These are phyloP conservation scores for Luidia sarsii DNA, from an alignment of 53 echinoderm and acorn worm genomes.

Conservation along the genomic window DNA sequence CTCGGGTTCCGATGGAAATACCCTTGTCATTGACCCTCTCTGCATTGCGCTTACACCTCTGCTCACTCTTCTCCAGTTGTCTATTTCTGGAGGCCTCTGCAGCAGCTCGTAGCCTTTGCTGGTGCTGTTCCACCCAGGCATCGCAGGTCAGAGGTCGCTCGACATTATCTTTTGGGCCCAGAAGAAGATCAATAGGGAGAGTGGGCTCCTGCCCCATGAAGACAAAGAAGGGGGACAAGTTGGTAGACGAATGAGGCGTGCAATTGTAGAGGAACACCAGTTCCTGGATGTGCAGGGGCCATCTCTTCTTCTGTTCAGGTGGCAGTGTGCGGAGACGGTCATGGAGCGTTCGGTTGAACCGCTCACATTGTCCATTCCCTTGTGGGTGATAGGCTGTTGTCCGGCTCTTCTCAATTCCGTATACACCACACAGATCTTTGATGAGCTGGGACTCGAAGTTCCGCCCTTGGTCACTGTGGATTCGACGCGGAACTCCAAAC, in stretches of 20 bases:
- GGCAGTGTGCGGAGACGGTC: conserved; percentile 19
- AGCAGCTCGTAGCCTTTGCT: conserved; percentile 16
- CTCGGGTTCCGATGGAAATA: neutral
- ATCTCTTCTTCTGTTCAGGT: conserved; percentile 16
- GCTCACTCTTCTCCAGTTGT: conserved; percentile 21
- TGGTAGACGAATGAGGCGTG: neutral
- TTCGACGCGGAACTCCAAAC: conserved; percentile 41
- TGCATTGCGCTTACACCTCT: conserved; percentile 18
- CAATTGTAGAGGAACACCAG: conserved; percentile 41
- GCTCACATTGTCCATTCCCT: too few relatives aligned
- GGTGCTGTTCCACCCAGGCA: neutral
- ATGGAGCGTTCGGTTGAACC: too few relatives aligned
- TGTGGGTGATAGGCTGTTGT: too few relatives aligned
- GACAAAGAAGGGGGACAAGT: conserved; percentile 4
- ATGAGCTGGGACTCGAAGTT: conserved; percentile 39
- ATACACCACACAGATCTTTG: conserved; percentile 5
- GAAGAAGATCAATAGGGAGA: conserved; percentile 15
- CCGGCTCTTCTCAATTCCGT: too few relatives aligned
- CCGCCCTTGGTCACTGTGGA: conserved; percentile 42
- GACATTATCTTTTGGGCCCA: neutral
- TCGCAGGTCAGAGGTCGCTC: neutral
- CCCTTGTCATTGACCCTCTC: conserved; percentile 13
- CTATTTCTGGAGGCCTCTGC: neutral
- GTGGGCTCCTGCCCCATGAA: conserved; percentile 35
- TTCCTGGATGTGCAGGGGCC: conserved; percentile 25